Evolutionary conservation across 2,113 vertebrate species (phyloP).

Genomic region (Cryptotis parvus): DNA sequence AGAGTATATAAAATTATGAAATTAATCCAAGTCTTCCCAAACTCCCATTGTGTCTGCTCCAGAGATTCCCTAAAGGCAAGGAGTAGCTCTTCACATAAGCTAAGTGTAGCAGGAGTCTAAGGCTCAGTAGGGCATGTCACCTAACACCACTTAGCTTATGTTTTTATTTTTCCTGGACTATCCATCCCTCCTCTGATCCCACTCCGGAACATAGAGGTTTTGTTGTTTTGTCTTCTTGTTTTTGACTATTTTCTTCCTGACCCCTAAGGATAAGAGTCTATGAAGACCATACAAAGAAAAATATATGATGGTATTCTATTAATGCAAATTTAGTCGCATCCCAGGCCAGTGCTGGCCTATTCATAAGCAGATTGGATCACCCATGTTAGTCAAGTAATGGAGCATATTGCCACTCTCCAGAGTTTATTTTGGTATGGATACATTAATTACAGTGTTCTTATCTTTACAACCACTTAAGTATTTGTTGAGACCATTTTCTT

Average conservation of each 20-base stretch:
- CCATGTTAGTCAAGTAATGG: background rate
- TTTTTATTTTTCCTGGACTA: slow-evolving; percentile 1
- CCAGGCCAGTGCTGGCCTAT: background rate
- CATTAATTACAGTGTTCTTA: background rate
- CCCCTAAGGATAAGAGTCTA: background rate
- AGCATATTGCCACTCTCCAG: background rate
- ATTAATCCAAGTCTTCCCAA: too few relatives aligned
- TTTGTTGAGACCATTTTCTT: background rate
- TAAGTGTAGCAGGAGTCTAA: too few relatives aligned
- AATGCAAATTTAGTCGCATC: background rate
- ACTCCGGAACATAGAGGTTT: background rate
- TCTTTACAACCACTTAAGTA: background rate
- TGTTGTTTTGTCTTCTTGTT: background rate
- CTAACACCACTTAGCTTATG: too few relatives aligned
- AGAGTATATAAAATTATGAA: too few relatives aligned
- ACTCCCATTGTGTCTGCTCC: too few relatives aligned
- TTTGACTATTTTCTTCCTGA: background rate
- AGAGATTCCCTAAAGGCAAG: too few relatives aligned
- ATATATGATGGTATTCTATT: background rate
- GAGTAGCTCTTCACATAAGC: too few relatives aligned
- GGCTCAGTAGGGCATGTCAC: too few relatives aligned
- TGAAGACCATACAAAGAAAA: background rate
- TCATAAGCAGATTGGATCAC: background rate
- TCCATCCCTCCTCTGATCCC: background rate
- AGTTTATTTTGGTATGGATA: background rate